Evolutionary conservation across 2,113 vertebrate species (phyloP), one percentile per base, ranked within the genome.

Genomic region (Tinamus guttatus): DNA sequence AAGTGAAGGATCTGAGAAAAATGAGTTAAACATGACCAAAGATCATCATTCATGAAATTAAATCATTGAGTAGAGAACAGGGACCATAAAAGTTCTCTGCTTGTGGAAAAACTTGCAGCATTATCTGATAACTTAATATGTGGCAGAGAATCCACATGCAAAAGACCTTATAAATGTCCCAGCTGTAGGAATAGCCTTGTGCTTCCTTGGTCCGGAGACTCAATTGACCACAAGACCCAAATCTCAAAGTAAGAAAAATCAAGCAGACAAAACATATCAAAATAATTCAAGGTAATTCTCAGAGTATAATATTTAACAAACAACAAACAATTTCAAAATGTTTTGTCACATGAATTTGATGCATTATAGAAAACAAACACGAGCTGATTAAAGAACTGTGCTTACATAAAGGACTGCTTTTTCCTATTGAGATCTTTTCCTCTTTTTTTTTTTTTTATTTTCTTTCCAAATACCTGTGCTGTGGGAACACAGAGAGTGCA

Each of bases 301-400:
- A 11, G 7, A 16, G 27, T 85, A 13, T 18, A 15, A 2, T 74
- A 34, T 85, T 93, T 91, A 91, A 41, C 40, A 70, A 85, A 40
- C 49, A 87, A 62, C 41, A 70, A 3, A 81, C n/a, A n/a, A n/a
- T n/a, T 91, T 78, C 15, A 78, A 58, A 94, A 94, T 87, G 25
- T 84, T 94, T 95, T 91, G 68, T 90, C 73, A 40, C 56, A 32
- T 91, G 71, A 64, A 74, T 93, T 89, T 83, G 60, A 70, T 73
- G 60, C 15, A 83, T 49, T 78, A 68, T 16, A 32, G 70, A 67
- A 36, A 91, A 30, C 11, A 85, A 87, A 67, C n/a, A 36, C 5
- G 5, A 77, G 22, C 67, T 91, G 63, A 74, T 95, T 90, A 36
- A 87, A 71, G 51, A 87, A 28, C 25, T 70, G 0, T 45, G 17